A percentile compares a stretch with the other conserved stretches of the same genome.
Evolutionary conservation across 2,797 vertebrate genomes (phyloP).

Genomic region (Gallirallus australis): DNA sequence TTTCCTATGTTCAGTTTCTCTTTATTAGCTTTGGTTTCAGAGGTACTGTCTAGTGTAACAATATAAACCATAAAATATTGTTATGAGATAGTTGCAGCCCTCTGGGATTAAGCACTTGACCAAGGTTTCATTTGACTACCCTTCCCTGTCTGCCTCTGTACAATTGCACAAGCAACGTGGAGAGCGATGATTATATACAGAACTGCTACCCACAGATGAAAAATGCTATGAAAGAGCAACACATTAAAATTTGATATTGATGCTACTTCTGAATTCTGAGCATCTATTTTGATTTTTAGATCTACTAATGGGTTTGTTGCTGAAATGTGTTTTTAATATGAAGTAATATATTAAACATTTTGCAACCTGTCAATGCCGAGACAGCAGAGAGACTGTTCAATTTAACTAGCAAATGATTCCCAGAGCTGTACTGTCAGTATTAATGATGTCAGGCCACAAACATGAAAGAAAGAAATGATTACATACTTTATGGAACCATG

Average conservation of each 20-base stretch:
- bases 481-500: neutral
- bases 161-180: neutral
- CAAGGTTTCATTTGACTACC: neutral
- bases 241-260: neutral
- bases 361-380: neutral
- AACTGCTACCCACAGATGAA: neutral
- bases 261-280: neutral
- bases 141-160: neutral
- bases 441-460: conserved; percentile 33
- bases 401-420: conserved; percentile 22
- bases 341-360: conserved; percentile 33
- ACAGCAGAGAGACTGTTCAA: neutral
- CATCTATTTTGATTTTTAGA: conserved; percentile 35
- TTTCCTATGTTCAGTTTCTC: neutral
- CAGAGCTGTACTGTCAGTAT: conserved; percentile 8
- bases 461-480: neutral
- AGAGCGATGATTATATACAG: neutral
- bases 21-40: neutral
- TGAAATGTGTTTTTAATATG: neutral
- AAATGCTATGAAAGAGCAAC: neutral
- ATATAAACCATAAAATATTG: neutral
- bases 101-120: neutral
- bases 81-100: neutral
- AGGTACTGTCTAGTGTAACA: neutral
- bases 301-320: neutral